Percentiles rank a stretch among this genome's conserved stretches.
These are phyloP conservation scores for Orchesella cincta DNA, from an alignment of 1,140 invertebrate genomes.

Conservation along the genomic window DNA sequence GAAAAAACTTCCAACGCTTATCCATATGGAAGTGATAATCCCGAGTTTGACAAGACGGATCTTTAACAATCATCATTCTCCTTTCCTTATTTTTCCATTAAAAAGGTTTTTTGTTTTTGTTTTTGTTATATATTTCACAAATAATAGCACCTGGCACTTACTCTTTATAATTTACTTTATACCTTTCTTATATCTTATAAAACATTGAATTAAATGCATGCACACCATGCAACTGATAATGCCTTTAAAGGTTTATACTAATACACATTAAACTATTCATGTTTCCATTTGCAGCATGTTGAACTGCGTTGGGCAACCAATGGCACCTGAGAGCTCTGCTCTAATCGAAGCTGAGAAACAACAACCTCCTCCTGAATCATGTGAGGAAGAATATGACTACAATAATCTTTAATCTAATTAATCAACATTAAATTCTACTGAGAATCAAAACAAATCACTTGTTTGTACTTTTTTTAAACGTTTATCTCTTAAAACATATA, in stretches of 20 bases:
- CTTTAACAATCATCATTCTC: background rate
- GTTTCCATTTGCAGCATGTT: conserved; percentile 69
- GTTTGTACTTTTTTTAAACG: too few species aligned
- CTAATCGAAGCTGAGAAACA: conserved; percentile 76
- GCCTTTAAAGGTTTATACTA: background rate
- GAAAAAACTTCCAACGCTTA: conserved; percentile 14
- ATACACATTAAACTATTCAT: conserved; percentile 23
- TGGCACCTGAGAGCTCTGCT: conserved; percentile 69
- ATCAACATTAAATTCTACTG: background rate
- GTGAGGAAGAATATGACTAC: conserved; percentile 63
- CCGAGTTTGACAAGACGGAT: conserved; percentile 24
- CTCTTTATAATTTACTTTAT: background rate
- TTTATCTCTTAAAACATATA: too few species aligned
- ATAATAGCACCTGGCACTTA: background rate
- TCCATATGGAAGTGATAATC: conserved; percentile 5
- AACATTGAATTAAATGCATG: background rate
- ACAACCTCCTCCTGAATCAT: conserved; percentile 69
- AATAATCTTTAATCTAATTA: conserved; percentile 43
- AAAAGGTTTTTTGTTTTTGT: conserved; percentile 13
- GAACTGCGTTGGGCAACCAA: conserved; percentile 79
- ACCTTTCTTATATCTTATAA: background rate
- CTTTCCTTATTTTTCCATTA: background rate
- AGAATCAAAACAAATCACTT: background rate
- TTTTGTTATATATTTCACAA: background rate
- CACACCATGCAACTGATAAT: background rate